phyloP scores from a whole-genome alignment of 1,140 invertebrate species.

The Ostrea denselamellosa region DNA sequence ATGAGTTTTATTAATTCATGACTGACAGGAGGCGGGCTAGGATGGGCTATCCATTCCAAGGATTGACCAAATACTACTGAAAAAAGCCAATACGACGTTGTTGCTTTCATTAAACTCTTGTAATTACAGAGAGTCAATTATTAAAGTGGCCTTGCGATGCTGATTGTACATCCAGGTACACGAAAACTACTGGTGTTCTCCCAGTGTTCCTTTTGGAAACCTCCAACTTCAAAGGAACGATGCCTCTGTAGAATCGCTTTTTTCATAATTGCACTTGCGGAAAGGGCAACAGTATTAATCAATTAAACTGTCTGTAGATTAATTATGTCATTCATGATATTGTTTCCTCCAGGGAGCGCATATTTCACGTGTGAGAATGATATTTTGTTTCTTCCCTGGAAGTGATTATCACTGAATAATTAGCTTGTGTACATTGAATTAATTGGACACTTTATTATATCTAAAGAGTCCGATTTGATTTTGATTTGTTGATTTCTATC shows the following conservation, averaged over 20 bases:
- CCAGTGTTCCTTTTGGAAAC: background rate
- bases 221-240: background rate
- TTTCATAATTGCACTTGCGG: background rate
- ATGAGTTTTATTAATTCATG: background rate
- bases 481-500: background rate
- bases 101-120: background rate
- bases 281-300: background rate
- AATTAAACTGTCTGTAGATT: constrained; percentile 26
- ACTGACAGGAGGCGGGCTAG: background rate
- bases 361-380: background rate
- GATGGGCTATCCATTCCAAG: background rate
- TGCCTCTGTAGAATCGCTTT: background rate
- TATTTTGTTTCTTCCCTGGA: background rate
- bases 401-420: constrained; percentile 12
- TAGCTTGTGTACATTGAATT: background rate
- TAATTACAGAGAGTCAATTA: background rate
- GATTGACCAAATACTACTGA: background rate
- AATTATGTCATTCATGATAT: constrained; percentile 34
- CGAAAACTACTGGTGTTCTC: background rate
- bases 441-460: background rate
- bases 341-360: background rate
- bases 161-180: background rate
- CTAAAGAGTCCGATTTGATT: background rate
- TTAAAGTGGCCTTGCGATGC: background rate
- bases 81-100: background rate